Conservation (phyloP, 2,113 vertebrate species). For the Cyphomyrus plagiostoma region DNA sequence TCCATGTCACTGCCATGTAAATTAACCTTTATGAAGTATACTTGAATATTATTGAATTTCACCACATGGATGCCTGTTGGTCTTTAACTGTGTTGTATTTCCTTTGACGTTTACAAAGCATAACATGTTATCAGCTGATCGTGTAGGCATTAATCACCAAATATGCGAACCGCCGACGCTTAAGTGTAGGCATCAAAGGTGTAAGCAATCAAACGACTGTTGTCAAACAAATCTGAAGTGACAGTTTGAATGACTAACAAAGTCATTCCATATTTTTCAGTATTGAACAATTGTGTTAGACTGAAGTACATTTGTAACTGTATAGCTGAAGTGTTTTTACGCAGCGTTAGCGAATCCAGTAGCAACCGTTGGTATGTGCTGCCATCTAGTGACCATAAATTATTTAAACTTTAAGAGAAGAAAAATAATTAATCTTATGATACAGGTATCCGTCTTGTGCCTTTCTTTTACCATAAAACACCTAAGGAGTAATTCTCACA, state of each 20-base stretch:
- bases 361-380: not conserved
- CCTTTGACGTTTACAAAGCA: not conserved
- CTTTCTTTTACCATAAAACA: not conserved
- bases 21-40: not conserved
- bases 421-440: not conserved
- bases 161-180: not conserved
- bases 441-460: not conserved
- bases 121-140: not conserved
- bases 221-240: not conserved
- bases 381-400: constrained; percentile 22
- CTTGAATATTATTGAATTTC: not conserved
- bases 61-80: not conserved
- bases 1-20: not conserved
- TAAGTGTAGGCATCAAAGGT: not conserved
- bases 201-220: not conserved
- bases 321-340: not conserved
- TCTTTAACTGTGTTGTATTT: not conserved
- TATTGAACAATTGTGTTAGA: not conserved
- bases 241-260: not conserved
- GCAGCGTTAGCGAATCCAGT: not conserved
- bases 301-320: not conserved
- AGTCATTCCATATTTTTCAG: not conserved
- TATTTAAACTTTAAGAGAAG: not conserved
- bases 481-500: not conserved
- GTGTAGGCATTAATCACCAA: not conserved